Evolutionary conservation across 1,140 invertebrate species (phyloP).

Genomic region (Oppia nitens): DNA sequence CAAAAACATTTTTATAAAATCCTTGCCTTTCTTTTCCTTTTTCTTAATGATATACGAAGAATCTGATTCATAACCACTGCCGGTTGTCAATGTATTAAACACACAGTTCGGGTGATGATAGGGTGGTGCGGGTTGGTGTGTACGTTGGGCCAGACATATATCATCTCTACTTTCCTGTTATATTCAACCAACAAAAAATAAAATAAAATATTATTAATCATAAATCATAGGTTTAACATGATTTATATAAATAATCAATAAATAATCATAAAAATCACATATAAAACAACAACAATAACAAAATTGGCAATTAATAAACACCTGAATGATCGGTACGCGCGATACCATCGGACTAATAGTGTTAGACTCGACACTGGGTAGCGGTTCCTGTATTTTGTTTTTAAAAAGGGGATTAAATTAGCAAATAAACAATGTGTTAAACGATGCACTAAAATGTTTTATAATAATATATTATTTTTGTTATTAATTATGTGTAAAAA

Average conservation of each 20-base stretch:
- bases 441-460: too few relatives aligned
- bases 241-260: too few relatives aligned
- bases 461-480: too few relatives aligned
- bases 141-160: not conserved
- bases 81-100: conserved; percentile 13
- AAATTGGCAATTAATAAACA: not conserved
- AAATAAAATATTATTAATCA: not conserved
- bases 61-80: conserved; percentile 16
- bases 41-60: conserved; percentile 15
- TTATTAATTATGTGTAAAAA: too few relatives aligned
- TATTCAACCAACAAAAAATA: too few relatives aligned
- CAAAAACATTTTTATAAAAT: too few relatives aligned
- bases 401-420: too few relatives aligned
- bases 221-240: too few relatives aligned
- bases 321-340: not conserved
- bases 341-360: not conserved
- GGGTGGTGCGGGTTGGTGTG: not conserved
- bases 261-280: too few relatives aligned
- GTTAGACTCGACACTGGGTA: not conserved
- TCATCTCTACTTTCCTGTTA: not conserved
- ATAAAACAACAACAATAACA: not conserved
- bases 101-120: conserved; percentile 15
- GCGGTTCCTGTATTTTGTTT: too few relatives aligned
- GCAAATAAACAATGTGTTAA: too few relatives aligned
- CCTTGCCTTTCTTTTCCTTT: conserved; percentile 11